Conservation (phyloP, 2,888 invertebrate genomes). For the Imbricaverruca yamaguchii region DNA sequence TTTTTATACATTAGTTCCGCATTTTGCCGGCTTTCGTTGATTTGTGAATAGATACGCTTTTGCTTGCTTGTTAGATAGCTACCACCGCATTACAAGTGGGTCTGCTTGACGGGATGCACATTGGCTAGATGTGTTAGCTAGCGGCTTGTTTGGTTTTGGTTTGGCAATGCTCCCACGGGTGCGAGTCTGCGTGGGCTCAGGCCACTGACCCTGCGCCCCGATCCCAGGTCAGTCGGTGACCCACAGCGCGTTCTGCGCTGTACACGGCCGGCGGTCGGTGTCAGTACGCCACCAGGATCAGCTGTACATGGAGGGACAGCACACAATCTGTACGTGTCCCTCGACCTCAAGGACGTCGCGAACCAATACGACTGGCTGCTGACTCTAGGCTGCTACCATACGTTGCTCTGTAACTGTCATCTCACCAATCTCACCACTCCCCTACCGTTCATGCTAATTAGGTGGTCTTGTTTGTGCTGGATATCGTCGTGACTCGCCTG, state of each 20-base stretch:
- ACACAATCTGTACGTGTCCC: constrained; percentile 27
- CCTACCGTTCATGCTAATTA: background rate
- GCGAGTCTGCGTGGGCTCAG: too few relatives aligned
- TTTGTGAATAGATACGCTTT: too few relatives aligned
- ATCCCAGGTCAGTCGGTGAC: constrained; percentile 11
- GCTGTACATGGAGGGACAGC: constrained; percentile 32
- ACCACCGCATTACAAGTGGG: background rate
- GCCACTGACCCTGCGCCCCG: background rate
- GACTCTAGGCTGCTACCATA: too few relatives aligned
- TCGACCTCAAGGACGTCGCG: too few relatives aligned
- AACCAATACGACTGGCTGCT: too few relatives aligned
- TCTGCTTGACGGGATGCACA: background rate
- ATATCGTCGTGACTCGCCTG: background rate
- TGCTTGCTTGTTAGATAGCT: too few relatives aligned
- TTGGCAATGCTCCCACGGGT: background rate
- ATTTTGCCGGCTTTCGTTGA: too few relatives aligned
- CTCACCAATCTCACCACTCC: too few relatives aligned
- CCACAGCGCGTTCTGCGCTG: background rate
- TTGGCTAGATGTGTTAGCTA: too few relatives aligned
- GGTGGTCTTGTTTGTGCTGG: background rate
- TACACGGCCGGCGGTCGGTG: constrained; percentile 4
- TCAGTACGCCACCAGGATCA: constrained; percentile 27
- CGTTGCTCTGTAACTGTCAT: too few relatives aligned
- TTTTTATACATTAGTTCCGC: too few relatives aligned
- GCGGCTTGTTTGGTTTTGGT: background rate